Base-by-base conservation (phyloP, 2,797 vertebrate genomes). In the Ptychadena robeensis region DNA sequence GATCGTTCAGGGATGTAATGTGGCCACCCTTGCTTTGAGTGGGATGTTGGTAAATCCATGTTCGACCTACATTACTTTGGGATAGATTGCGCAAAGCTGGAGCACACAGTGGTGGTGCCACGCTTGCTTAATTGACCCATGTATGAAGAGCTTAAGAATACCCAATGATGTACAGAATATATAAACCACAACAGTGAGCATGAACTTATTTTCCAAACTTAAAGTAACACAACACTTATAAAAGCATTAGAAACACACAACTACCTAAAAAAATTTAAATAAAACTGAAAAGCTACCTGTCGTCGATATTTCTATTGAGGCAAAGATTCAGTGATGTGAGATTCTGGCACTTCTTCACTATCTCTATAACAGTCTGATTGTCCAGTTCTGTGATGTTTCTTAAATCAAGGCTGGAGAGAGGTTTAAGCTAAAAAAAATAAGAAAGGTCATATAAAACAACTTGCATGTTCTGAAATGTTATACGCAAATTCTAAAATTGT, bases 291-390 rank as follows among this genome's bases (percentile, higher is more conserved):
- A 9, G 14, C 27, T 94, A 98, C 98, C 96, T 96, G 96, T 99
- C 97, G 85, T 99, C 96, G 91, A 99, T 99, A 94, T 96, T 98
- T 96, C 97, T 98, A 92, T 99, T 99, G 91, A 99, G 95, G 92
- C 97, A 99, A 59, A 99, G 96, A 93, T 99, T 99, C 87, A 98
- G 95, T 61, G 97, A 98, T 88, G 94, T 97, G 87, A 99, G 96
- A 87, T 95, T 96, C 88, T 91, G 95, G 92, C 97, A 99, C 89
- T 95, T 96, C 89, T 95, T 97, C 88, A 99, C 98, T 92, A 99
- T 96, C 91, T 98, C 97, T 97, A 98, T 98, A 89, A 99, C 97
- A 0, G 97, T 98, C 92, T 99, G 96, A 57, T 98, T 98, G 92
- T 97, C 97, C 87, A 99, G 94, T 93, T 99, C 97, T 18, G 96